These are phyloP conservation scores for Homarus gammarus DNA, from an alignment of 2,888 invertebrate species.

Conservation along the genomic window DNA sequence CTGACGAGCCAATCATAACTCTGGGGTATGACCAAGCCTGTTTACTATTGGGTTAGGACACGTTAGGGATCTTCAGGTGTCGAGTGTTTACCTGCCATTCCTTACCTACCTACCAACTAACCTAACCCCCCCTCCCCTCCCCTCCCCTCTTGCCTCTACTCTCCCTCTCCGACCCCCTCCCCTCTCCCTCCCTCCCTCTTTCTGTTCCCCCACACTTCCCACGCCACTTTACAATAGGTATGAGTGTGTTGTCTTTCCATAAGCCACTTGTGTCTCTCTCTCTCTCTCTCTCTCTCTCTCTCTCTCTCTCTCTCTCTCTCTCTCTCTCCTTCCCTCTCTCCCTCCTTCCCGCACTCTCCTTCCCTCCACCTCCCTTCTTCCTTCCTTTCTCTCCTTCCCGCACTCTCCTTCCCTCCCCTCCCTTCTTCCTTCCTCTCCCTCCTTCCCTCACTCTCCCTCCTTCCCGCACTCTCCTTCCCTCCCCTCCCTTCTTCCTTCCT, in stretches of 20 bases:
- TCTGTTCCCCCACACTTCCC: neutral
- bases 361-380: neutral
- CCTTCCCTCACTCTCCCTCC: neutral
- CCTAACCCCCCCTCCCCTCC: neutral
- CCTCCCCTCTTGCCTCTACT: neutral
- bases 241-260: too few relatives aligned
- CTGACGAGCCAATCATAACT: constrained; percentile 9
- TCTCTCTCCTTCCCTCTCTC: neutral
- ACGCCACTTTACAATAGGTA: neutral
- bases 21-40: neutral
- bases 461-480: neutral
- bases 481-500: neutral
- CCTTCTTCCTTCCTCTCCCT: neutral
- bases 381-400: neutral
- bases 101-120: neutral
- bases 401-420: neutral
- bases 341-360: constrained; percentile 14
- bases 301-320: neutral
- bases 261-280: too few relatives aligned
- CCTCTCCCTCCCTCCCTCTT: neutral
- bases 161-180: constrained; percentile 18
- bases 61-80: neutral
- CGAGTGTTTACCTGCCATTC: neutral
- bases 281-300: too few relatives aligned
- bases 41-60: neutral